Evolutionary conservation across 2,888 invertebrate genomes (phyloP).

Genomic region (Hartigia nigra): DNA sequence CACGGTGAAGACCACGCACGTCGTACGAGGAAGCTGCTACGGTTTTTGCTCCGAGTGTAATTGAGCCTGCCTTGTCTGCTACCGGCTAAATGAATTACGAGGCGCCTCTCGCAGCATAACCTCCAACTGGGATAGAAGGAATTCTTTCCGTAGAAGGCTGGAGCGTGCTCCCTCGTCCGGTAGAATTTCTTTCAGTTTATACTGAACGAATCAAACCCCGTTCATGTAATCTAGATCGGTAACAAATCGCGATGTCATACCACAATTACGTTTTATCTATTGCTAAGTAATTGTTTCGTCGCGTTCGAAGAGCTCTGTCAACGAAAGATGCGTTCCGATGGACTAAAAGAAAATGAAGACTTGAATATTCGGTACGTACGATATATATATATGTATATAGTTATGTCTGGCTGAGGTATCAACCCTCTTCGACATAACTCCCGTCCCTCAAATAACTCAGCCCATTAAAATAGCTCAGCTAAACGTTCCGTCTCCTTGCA

Average conservation of each 20-base stretch:
- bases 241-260: background rate
- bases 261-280: slow-evolving; percentile 3
- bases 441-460: slow-evolving; percentile 12
- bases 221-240: background rate
- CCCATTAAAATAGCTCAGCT: slow-evolving; percentile 23
- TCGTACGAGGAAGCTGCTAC: slow-evolving; percentile 59
- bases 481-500: slow-evolving; percentile 15
- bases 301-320: background rate
- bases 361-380: background rate
- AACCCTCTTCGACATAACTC: slow-evolving; percentile 6
- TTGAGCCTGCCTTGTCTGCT: slow-evolving; percentile 57
- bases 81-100: slow-evolving; percentile 57
- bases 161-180: background rate
- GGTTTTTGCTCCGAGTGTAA: slow-evolving; percentile 55
- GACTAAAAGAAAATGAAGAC: background rate
- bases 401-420: background rate
- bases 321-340: slow-evolving; percentile 6
- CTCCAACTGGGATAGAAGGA: background rate
- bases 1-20: slow-evolving; percentile 59
- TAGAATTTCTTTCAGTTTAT: background rate
- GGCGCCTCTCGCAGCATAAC: slow-evolving; percentile 37
- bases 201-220: background rate
- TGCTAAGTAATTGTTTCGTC: background rate
- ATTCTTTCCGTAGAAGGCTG: slow-evolving; percentile 7
- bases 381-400: background rate